phyloP scores from a whole-genome alignment of 2,113 vertebrate genomes.

The Pollachius pollachius region DNA sequence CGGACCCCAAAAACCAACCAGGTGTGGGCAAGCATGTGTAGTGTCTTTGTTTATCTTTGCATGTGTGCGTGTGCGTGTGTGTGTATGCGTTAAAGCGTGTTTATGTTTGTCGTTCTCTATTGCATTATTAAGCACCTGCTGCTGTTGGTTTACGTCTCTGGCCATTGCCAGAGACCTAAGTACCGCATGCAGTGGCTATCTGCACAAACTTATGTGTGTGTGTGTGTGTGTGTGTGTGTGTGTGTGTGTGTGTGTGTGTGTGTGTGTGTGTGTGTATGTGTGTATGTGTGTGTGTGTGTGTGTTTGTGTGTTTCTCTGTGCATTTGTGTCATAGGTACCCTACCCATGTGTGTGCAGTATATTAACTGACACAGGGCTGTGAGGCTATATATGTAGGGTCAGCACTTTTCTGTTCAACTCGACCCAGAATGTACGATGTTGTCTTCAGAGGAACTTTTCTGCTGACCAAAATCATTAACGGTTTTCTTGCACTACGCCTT shows the following conservation, averaged over 20 bases:
- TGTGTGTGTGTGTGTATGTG: slow-evolving; percentile 8
- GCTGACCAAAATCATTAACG: slow-evolving; percentile 35
- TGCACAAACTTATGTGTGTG: no score
- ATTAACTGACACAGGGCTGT: not conserved
- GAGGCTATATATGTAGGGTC: slow-evolving; percentile 31
- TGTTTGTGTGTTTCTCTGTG: not conserved
- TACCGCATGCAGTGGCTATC: no score
- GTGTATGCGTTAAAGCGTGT: slow-evolving; percentile 10
- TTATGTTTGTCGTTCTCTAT: slow-evolving; percentile 7
- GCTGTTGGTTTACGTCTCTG: slow-evolving; percentile 41
- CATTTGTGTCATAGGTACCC: not conserved
- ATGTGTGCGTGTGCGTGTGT: slow-evolving; percentile 17
- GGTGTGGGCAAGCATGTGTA: slow-evolving; percentile 53
- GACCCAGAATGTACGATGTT: slow-evolving; percentile 18
- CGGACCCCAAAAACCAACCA: slow-evolving; percentile 47
- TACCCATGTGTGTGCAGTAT: not conserved
- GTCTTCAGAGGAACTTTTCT: slow-evolving; percentile 44
- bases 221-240: not conserved
- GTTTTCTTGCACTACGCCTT: slow-evolving; percentile 15
- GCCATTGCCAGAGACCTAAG: slow-evolving; percentile 16
- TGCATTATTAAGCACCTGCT: slow-evolving; percentile 51
- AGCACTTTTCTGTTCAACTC: slow-evolving; percentile 42
- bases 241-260: slow-evolving; percentile 6
- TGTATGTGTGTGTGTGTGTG: slow-evolving; percentile 8
- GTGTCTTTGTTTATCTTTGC: slow-evolving; percentile 15